Base-by-base conservation (phyloP, 2,888 invertebrate genomes). In the Caenorhabditis zanzibari region DNA sequence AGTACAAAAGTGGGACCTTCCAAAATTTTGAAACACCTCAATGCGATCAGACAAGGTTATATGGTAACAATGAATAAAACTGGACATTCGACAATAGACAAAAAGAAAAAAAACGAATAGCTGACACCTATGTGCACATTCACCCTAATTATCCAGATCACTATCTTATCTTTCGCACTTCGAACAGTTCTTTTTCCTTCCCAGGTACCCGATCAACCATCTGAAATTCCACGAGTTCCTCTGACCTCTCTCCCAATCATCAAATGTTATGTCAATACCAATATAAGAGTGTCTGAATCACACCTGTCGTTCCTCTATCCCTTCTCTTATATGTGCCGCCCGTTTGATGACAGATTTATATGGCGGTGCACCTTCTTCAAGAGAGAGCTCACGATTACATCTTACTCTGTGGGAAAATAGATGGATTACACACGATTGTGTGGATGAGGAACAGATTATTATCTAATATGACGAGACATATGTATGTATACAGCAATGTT, bases 391-490 rank as follows among this genome's bases (percentile, higher is more conserved):
- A 52, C 49, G 66, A 66, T 66, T 66, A 66, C 66, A 66, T 66
- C 52, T 66, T 52, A 16, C n/a, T 24, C 10, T 19, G 16, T 63
- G 24, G n/a, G 32, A 9, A 35, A 66, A 19, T 44, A 32, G 49
- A 66, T 35, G 66, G 66, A 66, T 66, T 66, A 66, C 66, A 64
- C 68, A 54, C 68, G 32, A 26, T 68, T 16, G 22, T 68, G 68
- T 68, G 22, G 54, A 54, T 68, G 68, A 19, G 38, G 12, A 68
- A 54, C 41, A 41, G 68, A 54, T 54, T 68, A 52, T 68, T 68
- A 54, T 68, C 61, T 38, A 61, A 41, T 24, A 61, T 26, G 24
- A 44, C 10, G n/a, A 26, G 41, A 44, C n/a, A 44, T 26, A 44
- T 61, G 44, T 54, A 9, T 54, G 5, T 2, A 26, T 4, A 26